phyloP scores from a whole-genome alignment of 2,113 vertebrate species.

The Enhydra lutris region DNA sequence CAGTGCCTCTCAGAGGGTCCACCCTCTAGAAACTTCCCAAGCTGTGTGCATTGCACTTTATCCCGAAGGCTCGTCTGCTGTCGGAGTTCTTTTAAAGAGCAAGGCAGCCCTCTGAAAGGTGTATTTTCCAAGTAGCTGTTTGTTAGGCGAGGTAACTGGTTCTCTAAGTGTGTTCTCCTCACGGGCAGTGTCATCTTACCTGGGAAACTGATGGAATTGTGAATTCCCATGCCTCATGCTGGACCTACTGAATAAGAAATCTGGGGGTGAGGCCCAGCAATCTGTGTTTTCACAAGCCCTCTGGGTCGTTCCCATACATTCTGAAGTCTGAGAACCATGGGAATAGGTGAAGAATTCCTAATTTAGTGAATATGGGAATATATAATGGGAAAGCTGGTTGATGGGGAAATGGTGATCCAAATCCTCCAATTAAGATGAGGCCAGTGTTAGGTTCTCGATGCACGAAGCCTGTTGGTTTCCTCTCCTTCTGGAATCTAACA shows the following conservation, averaged over 20 bases:
- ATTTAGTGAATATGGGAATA: not conserved
- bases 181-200: not conserved
- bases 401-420: not conserved
- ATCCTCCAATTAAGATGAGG: not conserved
- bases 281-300: not conserved
- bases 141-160: not conserved
- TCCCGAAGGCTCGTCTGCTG: not conserved
- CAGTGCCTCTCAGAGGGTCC: slow-evolving; percentile 50
- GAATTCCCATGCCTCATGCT: not conserved
- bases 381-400: not conserved
- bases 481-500: not conserved
- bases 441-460: not conserved
- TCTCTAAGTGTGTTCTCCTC: not conserved
- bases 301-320: not conserved
- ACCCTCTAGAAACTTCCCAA: slow-evolving; percentile 31
- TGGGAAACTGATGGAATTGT: not conserved
- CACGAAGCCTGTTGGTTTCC: not conserved
- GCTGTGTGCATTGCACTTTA: slow-evolving; percentile 17
- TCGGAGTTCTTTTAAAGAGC: slow-evolving; percentile 42
- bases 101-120: not conserved
- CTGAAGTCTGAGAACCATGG: not conserved
- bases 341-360: not conserved
- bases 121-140: not conserved
- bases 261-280: not conserved
- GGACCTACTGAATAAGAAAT: not conserved